Conservation (phyloP, 2,113 vertebrate genomes). For the Hystrix brachyura region DNA sequence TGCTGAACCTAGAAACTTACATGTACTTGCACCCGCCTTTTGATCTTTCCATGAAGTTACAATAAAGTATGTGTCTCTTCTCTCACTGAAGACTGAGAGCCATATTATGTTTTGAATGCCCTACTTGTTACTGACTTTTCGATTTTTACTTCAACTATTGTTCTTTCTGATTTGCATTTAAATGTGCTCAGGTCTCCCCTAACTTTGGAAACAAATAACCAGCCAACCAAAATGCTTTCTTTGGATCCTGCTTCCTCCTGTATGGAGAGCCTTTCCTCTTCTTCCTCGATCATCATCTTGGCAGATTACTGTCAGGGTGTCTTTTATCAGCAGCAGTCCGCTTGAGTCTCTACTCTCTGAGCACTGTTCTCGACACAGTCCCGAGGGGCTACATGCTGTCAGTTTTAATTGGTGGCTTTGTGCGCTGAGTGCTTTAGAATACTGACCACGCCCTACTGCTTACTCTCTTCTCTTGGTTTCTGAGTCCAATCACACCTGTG, state of each 20-base stretch:
- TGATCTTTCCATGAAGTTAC: neutral
- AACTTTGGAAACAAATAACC: neutral
- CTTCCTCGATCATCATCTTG: neutral
- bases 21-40: neutral
- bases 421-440: neutral
- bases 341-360: neutral
- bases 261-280: neutral
- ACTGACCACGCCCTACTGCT: neutral
- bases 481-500: rapidly evolving
- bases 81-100: neutral
- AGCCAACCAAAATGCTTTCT: neutral
- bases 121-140: neutral
- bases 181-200: neutral
- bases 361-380: neutral
- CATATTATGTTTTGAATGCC: neutral
- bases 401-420: neutral
- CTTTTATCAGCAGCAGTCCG: neutral
- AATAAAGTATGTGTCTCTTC: neutral
- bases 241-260: neutral
- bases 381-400: neutral
- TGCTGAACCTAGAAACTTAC: neutral
- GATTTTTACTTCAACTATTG: neutral
- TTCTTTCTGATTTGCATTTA: neutral
- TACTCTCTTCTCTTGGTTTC: neutral
- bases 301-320: neutral